Evolutionary conservation across 2,888 invertebrate genomes (phyloP).

Genomic region (Diplolepis rosae): DNA sequence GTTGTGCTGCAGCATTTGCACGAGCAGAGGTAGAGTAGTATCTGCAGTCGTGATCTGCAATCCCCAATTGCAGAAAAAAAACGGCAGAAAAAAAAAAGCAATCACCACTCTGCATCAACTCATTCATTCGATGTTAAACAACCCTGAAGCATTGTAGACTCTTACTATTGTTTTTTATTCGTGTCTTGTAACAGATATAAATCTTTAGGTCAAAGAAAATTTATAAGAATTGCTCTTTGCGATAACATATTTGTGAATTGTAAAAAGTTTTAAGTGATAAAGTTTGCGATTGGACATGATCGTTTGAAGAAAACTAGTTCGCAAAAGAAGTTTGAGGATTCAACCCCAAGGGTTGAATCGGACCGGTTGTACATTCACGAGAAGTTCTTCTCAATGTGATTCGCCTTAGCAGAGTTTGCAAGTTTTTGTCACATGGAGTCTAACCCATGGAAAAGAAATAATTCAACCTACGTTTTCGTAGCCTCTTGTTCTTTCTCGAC

Average conservation of each 20-base stretch:
- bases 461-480: neutral
- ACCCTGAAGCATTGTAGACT: conserved; percentile 8
- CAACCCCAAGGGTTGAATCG: conserved; percentile 32
- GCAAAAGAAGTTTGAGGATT: conserved; percentile 28
- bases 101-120: conserved; percentile 9
- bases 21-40: conserved; percentile 29
- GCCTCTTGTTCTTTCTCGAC: neutral
- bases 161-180: neutral
- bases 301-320: conserved; percentile 25
- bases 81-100: conserved; percentile 36
- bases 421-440: conserved; percentile 44
- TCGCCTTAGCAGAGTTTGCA: conserved; percentile 53
- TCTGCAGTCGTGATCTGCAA: conserved; percentile 42
- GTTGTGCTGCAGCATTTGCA: no score
- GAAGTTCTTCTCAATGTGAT: conserved; percentile 50
- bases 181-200: neutral
- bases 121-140: conserved; percentile 15
- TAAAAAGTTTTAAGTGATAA: neutral
- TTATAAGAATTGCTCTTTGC: no score
- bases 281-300: conserved; percentile 20
- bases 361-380: conserved; percentile 30
- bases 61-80: conserved; percentile 36
- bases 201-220: neutral
- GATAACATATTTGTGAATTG: neutral
- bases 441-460: conserved; percentile 33